These are phyloP conservation scores for Nomada goodeniana DNA, from an alignment of 2,888 invertebrate species.

Conservation along the genomic window DNA sequence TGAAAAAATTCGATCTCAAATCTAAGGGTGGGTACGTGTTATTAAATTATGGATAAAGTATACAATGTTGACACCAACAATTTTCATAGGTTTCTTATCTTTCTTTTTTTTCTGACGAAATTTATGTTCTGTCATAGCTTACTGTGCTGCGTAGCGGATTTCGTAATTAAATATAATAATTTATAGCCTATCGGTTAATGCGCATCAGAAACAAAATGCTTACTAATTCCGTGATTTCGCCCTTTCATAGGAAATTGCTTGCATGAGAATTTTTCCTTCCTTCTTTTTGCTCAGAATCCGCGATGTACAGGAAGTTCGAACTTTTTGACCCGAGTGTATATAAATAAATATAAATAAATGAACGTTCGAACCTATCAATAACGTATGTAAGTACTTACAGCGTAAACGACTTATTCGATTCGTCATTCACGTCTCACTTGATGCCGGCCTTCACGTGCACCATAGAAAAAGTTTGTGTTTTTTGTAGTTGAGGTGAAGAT, in stretches of 20 bases:
- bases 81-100: no score
- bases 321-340: constrained; percentile 1
- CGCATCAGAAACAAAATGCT: constrained; percentile 22
- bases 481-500: background rate
- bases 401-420: constrained; percentile 21
- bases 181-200: constrained; percentile 3
- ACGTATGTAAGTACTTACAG: background rate
- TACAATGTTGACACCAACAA: no score
- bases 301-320: background rate
- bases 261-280: background rate
- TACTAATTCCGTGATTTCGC: background rate
- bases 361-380: background rate
- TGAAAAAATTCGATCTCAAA: background rate
- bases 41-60: background rate
- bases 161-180: background rate
- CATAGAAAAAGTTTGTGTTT: background rate
- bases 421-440: constrained; percentile 27
- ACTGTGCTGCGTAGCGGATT: background rate
- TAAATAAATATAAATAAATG: no score
- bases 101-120: background rate
- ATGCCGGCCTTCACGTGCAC: constrained; percentile 13
- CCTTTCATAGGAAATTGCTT: background rate
- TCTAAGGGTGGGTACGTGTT: no score
- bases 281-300: no score
- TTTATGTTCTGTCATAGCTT: no score